phyloP scores from a whole-genome alignment of 2,888 invertebrate species.

The Amphiduros pacificus region DNA sequence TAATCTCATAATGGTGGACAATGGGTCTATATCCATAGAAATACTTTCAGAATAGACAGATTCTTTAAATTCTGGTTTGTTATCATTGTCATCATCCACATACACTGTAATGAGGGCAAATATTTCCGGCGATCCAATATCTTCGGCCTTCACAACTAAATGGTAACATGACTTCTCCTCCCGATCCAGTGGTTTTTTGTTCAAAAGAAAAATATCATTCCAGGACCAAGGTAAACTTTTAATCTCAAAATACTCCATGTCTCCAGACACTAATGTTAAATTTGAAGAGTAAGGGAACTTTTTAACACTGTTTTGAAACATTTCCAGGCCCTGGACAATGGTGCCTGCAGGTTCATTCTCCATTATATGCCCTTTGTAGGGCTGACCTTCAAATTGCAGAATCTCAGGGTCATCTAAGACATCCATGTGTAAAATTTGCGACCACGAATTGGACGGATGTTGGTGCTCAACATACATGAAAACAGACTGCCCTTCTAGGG shows the following conservation, averaged over 20 bases:
- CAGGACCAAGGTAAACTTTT: background rate
- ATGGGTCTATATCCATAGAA: background rate
- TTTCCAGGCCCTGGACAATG: background rate
- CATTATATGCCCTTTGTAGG: conserved; percentile 1
- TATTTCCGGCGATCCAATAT: too few relatives aligned
- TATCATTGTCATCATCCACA: conserved; percentile 13
- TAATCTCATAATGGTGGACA: background rate
- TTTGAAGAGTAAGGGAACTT: background rate
- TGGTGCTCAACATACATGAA: background rate
- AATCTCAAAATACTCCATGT: conserved; percentile 2
- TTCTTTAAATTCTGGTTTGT: conserved; percentile 6
- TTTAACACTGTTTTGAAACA: background rate
- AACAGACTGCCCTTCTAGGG: background rate
- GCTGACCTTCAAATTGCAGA: background rate
- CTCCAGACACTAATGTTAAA: background rate
- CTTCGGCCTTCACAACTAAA: background rate
- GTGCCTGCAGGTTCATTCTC: conserved; percentile 9
- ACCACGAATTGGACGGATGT: background rate
- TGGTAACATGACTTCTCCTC: background rate
- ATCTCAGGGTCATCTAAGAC: background rate
- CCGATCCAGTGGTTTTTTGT: background rate
- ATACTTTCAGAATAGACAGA: background rate
- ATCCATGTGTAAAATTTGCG: conserved; percentile 2
- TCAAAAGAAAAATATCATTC: background rate
- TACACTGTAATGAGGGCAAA: background rate